Percentiles rank a stretch among this genome's conserved stretches.
phyloP scores from a whole-genome alignment of 1,140 invertebrate genomes.

The Neotoxoptera formosana region DNA sequence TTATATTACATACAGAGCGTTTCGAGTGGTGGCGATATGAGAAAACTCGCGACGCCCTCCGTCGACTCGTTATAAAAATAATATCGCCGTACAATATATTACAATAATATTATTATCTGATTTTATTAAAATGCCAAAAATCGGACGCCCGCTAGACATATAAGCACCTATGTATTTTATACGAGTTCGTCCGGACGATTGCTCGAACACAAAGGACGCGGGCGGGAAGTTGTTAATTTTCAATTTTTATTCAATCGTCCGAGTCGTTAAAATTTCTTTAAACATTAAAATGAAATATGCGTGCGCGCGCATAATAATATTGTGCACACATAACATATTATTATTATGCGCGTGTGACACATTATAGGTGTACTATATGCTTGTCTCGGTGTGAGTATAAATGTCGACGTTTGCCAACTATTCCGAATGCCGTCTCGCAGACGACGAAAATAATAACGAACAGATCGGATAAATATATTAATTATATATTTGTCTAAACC shows the following conservation, averaged over 20 bases:
- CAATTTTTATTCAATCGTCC: neutral
- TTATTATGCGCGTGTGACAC: neutral
- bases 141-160: neutral
- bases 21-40: neutral
- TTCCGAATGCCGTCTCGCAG: neutral
- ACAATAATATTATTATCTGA: too few species aligned
- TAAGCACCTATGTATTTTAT: too few species aligned
- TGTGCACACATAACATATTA: neutral
- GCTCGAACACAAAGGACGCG: neutral
- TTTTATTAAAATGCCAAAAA: neutral
- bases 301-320: neutral
- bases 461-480: constrained; percentile 7
- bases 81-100: neutral
- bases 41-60: neutral
- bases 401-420: neutral
- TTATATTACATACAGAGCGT: constrained; percentile 9
- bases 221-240: neutral
- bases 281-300: neutral
- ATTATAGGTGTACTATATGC: neutral
- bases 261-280: neutral
- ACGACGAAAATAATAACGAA: constrained; percentile 1
- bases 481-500: neutral
- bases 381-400: neutral
- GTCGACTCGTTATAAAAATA: neutral
- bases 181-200: neutral